phyloP scores from a whole-genome alignment of 2,888 invertebrate genomes.

The Nephrocerus scutellatus region DNA sequence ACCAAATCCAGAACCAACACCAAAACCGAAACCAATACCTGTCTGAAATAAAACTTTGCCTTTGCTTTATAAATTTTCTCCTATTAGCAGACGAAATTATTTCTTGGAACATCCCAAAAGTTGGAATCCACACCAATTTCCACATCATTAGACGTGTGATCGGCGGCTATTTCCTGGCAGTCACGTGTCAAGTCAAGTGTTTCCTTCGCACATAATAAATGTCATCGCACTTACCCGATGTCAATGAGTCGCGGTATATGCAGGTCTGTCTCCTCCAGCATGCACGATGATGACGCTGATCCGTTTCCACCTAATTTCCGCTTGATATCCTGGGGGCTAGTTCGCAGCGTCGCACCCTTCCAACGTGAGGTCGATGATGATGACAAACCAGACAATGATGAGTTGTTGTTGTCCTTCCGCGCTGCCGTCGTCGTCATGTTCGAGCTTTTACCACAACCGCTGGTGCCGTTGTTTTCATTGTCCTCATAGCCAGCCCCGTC shows the following conservation, averaged over 20 bases:
- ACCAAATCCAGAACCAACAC: no score
- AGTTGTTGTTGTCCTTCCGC: no score
- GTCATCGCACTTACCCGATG: slow-evolving; percentile 56
- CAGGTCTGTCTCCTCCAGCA: slow-evolving; percentile 51
- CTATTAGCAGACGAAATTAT: no score
- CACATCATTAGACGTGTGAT: no score
- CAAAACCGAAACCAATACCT: no score
- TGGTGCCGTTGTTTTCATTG: slow-evolving; percentile 36
- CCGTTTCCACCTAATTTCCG: slow-evolving; percentile 12
- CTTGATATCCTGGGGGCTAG: slow-evolving; percentile 28
- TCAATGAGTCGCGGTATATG: slow-evolving; percentile 60
- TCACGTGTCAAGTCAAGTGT: slow-evolving; percentile 5
- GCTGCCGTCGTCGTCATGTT: slow-evolving; percentile 5
- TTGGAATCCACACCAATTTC: no score
- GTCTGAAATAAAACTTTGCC: no score
- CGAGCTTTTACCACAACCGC: slow-evolving; percentile 22
- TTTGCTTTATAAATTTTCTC: no score
- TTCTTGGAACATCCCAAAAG: no score
- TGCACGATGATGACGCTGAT: slow-evolving; percentile 10
- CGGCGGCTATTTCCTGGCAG: no score
- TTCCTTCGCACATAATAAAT: neutral
- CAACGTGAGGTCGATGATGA: slow-evolving; percentile 42
- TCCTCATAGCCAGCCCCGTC: slow-evolving; percentile 56
- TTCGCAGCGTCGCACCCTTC: slow-evolving; percentile 30
- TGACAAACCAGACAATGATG: no score